These are phyloP conservation scores for Eupithecia vulgata DNA, from an alignment of 2,888 invertebrate genomes.

Conservation along the genomic window DNA sequence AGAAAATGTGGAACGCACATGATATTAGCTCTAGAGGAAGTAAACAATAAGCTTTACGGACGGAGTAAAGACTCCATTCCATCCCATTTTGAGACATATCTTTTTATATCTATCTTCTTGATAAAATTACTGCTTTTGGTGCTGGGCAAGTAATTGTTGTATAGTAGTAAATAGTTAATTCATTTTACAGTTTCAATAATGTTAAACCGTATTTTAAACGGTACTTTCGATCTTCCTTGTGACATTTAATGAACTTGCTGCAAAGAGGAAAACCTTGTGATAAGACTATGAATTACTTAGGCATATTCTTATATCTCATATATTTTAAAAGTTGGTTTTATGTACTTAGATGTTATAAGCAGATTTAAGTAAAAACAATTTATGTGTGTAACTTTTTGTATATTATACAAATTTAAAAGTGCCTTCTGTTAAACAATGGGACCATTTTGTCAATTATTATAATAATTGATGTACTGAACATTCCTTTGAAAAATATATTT, in stretches of 20 bases:
- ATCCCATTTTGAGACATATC: neutral
- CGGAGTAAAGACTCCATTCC: neutral
- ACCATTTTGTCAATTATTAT: conserved; percentile 70
- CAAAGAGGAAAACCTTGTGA: conserved; percentile 62
- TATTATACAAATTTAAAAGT: conserved; percentile 57
- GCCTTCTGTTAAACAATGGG: conserved; percentile 71
- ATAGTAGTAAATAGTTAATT: neutral
- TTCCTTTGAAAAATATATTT: conserved; percentile 71
- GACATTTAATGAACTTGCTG: conserved; percentile 45
- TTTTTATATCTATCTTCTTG: neutral
- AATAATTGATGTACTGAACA: conserved; percentile 75
- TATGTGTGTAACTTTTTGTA: conserved; percentile 37
- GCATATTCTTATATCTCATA: conserved; percentile 21
- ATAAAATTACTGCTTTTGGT: conserved; percentile 25
- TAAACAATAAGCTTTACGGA: neutral
- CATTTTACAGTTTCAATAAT: neutral
- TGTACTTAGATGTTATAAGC: conserved; percentile 35
- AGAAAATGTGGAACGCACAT: conserved; percentile 22
- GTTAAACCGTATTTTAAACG: neutral
- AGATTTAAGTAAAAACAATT: conserved; percentile 29
- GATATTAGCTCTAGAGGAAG: conserved; percentile 1
- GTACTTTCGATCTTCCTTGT: conserved; percentile 14
- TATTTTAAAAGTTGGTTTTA: conserved; percentile 32
- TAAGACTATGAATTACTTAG: conserved; percentile 59
- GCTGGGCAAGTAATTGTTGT: conserved; percentile 17